These are phyloP conservation scores for Drosophila virilis DNA, from an alignment of 1,140 invertebrate genomes.

Conservation along the genomic window DNA sequence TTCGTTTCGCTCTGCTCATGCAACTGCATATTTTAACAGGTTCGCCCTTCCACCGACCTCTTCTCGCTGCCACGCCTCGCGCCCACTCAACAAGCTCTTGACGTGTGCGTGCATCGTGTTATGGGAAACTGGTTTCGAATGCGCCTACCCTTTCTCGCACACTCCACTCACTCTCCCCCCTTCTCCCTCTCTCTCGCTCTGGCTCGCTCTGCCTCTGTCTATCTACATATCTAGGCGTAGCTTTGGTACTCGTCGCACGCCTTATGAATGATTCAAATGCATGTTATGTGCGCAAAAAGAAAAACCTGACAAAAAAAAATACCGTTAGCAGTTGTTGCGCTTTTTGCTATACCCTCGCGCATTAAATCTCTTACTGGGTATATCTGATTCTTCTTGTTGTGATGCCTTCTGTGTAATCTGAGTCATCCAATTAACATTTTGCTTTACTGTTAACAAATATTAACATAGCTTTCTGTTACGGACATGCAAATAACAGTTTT, in stretches of 20 bases:
- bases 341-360: constrained; percentile 50
- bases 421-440: no score
- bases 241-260: constrained; percentile 74
- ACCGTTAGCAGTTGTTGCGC: constrained; percentile 78
- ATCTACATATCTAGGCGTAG: constrained; percentile 52
- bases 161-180: background rate
- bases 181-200: constrained; percentile 21
- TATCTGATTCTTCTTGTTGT: background rate
- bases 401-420: no score
- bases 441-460: no score
- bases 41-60: constrained; percentile 13
- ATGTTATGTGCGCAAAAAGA: constrained; percentile 71
- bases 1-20: constrained; percentile 55
- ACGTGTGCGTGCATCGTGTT: constrained; percentile 44
- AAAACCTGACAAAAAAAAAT: constrained; percentile 46
- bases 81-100: constrained; percentile 30
- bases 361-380: constrained; percentile 9
- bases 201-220: constrained; percentile 12
- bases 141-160: constrained; percentile 10
- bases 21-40: constrained; percentile 77
- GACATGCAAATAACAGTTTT: no score
- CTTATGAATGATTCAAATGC: constrained; percentile 83
- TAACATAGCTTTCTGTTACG: no score
- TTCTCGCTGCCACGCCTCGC: background rate
- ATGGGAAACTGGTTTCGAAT: constrained; percentile 67